These are phyloP conservation scores for Gymnodraco acuticeps DNA, from an alignment of 2,797 vertebrate species.

Conservation along the genomic window DNA sequence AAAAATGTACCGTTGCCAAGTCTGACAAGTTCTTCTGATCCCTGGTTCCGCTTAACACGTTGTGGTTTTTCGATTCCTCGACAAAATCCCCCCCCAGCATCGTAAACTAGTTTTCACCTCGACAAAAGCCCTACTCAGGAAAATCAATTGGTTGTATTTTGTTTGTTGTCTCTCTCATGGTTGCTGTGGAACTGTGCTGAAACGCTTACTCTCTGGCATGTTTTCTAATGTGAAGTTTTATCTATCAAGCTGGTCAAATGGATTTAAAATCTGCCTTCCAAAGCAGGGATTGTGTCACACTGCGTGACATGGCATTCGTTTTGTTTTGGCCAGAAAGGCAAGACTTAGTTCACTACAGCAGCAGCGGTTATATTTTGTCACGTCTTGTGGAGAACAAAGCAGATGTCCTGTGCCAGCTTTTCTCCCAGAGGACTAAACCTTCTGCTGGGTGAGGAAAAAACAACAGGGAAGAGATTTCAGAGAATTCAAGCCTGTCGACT, in stretches of 20 bases:
- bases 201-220: slow-evolving; percentile 6
- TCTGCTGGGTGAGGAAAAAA: slow-evolving; percentile 51
- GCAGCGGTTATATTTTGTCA: slow-evolving; percentile 40
- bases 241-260: slow-evolving; percentile 51
- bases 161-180: slow-evolving; percentile 49
- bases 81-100: slow-evolving; percentile 44
- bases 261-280: slow-evolving; percentile 43
- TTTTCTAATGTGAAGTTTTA: slow-evolving; percentile 30
- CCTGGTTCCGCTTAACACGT: slow-evolving; percentile 56
- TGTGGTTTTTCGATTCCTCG: slow-evolving; percentile 42
- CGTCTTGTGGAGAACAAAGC: slow-evolving; percentile 57
- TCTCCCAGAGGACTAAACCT: slow-evolving; percentile 55
- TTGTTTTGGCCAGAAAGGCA: slow-evolving; percentile 33
- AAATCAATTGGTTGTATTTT: slow-evolving; percentile 46
- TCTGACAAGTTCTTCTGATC: slow-evolving; percentile 69
- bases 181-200: slow-evolving; percentile 5
- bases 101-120: slow-evolving; percentile 43
- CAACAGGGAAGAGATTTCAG: slow-evolving; percentile 29
- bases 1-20: slow-evolving; percentile 64
- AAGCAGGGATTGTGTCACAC: slow-evolving; percentile 22
- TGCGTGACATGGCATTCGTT: slow-evolving; percentile 13
- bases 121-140: slow-evolving; percentile 37
- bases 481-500: slow-evolving; percentile 6
- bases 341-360: slow-evolving; percentile 32
- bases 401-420: slow-evolving; percentile 41